Conservation (phyloP, 1,140 invertebrate genomes). For the Trissolcus basalis region DNA sequence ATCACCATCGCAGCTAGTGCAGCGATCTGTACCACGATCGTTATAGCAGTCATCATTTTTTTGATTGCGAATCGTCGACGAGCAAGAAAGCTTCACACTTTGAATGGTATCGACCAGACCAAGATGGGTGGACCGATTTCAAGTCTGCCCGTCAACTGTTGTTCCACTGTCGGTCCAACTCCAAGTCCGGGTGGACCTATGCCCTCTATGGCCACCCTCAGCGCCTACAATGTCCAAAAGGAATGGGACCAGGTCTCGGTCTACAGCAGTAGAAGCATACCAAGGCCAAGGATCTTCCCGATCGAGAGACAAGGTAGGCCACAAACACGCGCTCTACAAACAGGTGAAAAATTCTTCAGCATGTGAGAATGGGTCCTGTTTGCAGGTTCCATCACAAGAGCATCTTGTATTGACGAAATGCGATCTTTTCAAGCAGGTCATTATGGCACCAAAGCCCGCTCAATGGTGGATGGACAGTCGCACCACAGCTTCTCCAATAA, state of each 20-base stretch:
- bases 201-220: conserved; percentile 87
- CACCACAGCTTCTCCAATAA: conserved; percentile 90
- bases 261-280: conserved; percentile 92
- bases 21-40: conserved; percentile 94
- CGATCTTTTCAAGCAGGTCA: conserved; percentile 78
- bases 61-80: conserved; percentile 87
- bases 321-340: neutral
- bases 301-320: conserved; percentile 79
- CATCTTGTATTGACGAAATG: conserved; percentile 81
- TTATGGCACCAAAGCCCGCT: conserved; percentile 76
- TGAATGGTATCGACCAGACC: conserved; percentile 80
- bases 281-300: conserved; percentile 87
- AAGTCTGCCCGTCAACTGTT: conserved; percentile 84
- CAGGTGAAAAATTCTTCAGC: conserved; percentile 3
- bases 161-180: conserved; percentile 81
- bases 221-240: conserved; percentile 88
- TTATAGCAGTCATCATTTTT: conserved; percentile 91
- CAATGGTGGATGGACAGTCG: conserved; percentile 89
- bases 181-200: conserved; percentile 85
- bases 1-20: conserved; percentile 95
- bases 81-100: conserved; percentile 84
- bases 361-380: conserved; percentile 62
- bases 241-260: conserved; percentile 96
- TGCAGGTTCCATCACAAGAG: conserved; percentile 78
- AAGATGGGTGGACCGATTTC: conserved; percentile 83